A percentile compares a stretch with the other conserved stretches of the same genome.
These are phyloP conservation scores for Ophiodon elongatus DNA, from an alignment of 2,113 vertebrate genomes.

Conservation along the genomic window DNA sequence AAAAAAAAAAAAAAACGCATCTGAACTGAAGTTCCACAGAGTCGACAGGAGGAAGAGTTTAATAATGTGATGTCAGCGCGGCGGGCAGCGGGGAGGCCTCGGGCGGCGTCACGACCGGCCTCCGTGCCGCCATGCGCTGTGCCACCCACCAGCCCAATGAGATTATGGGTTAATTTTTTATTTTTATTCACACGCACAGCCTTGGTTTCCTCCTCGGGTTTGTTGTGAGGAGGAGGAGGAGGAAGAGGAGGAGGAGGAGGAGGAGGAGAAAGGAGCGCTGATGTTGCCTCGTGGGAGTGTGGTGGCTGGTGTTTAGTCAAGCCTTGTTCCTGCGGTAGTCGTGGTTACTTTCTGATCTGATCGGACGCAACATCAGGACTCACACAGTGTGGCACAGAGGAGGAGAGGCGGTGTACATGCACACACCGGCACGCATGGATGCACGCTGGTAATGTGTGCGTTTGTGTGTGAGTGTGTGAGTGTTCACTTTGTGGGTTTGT, in stretches of 20 bases:
- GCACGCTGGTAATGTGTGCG: neutral
- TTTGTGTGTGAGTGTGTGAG: neutral
- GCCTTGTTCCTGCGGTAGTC: neutral
- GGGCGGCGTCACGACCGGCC: neutral
- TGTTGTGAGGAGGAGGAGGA: neutral
- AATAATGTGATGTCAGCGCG: slow-evolving; percentile 12
- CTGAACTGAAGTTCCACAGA: neutral
- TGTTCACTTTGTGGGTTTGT: neutral
- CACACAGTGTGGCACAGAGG: slow-evolving; percentile 5
- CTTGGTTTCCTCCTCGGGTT: neutral
- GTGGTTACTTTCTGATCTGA: slow-evolving; percentile 21
- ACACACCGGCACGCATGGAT: slow-evolving; percentile 1
- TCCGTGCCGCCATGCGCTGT: neutral
- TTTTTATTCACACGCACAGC: neutral
- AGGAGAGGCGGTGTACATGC: slow-evolving; percentile 3
- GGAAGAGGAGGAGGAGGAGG: neutral
- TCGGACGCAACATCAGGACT: slow-evolving; percentile 21
- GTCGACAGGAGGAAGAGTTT: neutral
- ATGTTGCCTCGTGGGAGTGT: neutral
- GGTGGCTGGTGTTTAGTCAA: slow-evolving; percentile 1
- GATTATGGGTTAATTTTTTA: neutral
- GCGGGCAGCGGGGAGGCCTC: slow-evolving; percentile 14
- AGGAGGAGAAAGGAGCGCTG: neutral
- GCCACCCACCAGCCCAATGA: neutral
- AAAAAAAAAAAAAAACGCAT: neutral